These are phyloP conservation scores for Cygnus atratus DNA, from an alignment of 2,113 vertebrate species.

Conservation along the genomic window DNA sequence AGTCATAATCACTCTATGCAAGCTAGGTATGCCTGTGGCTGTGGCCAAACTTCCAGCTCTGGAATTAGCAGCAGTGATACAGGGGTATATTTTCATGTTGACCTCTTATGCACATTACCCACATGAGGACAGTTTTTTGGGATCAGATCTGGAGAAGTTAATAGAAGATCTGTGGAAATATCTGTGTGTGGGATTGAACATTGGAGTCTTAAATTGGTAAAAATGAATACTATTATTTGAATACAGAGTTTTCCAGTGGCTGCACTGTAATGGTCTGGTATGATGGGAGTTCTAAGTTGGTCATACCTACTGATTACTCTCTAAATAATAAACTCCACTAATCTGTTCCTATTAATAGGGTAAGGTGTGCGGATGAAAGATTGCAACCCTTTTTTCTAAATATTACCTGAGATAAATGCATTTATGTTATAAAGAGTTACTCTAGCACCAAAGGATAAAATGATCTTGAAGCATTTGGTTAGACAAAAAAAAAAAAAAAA, in stretches of 20 bases:
- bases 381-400: not conserved
- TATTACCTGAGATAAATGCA: not conserved
- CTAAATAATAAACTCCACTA: not conserved
- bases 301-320: not conserved
- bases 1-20: not conserved
- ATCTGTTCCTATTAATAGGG: not conserved
- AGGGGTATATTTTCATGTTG: not conserved
- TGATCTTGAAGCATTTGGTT: not conserved
- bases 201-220: not conserved
- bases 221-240: not conserved
- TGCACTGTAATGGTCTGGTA: fast-evolving
- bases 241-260: not conserved
- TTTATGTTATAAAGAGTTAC: not conserved
- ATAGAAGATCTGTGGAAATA: not conserved
- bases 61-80: not conserved
- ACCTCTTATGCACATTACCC: not conserved
- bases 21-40: not conserved
- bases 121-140: not conserved
- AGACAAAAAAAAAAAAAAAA: not conserved
- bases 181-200: not conserved
- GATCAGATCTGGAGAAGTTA: not conserved
- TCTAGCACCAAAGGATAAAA: not conserved
- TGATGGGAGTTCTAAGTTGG: not conserved
- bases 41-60: not conserved
- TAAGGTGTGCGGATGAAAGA: not conserved